Percentiles rank a stretch among this genome's conserved stretches.
Conservation (phyloP, 1,140 invertebrate species). For the Drosophila hydei region DNA sequence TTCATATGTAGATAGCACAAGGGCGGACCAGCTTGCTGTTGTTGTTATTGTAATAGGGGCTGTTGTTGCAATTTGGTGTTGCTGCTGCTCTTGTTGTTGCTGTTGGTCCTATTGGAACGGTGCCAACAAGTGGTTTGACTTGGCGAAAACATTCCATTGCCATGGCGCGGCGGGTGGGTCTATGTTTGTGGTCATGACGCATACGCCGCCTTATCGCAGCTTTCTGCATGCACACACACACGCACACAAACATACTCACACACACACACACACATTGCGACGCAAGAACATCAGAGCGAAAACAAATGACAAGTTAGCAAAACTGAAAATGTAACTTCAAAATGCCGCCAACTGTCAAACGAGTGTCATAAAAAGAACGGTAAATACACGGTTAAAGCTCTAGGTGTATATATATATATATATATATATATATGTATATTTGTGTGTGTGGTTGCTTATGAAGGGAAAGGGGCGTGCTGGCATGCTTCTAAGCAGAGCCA, state of each 20-base stretch:
- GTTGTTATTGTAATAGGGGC: slow-evolving; percentile 24
- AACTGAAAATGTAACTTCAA: slow-evolving; percentile 44
- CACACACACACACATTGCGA: slow-evolving; percentile 18
- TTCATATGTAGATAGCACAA: slow-evolving; percentile 29
- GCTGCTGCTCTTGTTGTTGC: slow-evolving; percentile 21
- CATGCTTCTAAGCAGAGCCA: slow-evolving; percentile 23
- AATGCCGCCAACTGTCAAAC: slow-evolving; percentile 46
- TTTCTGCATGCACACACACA: slow-evolving; percentile 30
- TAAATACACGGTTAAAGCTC: slow-evolving; percentile 13
- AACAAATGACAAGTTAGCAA: slow-evolving; percentile 39
- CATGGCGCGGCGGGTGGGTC: slow-evolving; percentile 31
- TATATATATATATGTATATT: too few species aligned
- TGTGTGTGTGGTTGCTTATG: background rate
- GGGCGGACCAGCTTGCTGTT: slow-evolving; percentile 43
- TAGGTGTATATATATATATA: background rate
- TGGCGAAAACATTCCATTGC: slow-evolving; percentile 59
- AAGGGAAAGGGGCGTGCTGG: background rate
- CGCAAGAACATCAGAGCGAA: slow-evolving; percentile 32
- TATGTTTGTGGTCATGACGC: slow-evolving; percentile 45
- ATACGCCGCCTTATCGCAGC: slow-evolving; percentile 35
- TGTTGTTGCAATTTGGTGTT: slow-evolving; percentile 13
- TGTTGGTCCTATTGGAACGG: slow-evolving; percentile 53
- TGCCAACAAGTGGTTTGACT: slow-evolving; percentile 76
- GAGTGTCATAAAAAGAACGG: slow-evolving; percentile 27
- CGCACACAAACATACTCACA: background rate